Evolutionary conservation across 2,888 invertebrate genomes (phyloP).

Genomic region (Erannis defoliaria): DNA sequence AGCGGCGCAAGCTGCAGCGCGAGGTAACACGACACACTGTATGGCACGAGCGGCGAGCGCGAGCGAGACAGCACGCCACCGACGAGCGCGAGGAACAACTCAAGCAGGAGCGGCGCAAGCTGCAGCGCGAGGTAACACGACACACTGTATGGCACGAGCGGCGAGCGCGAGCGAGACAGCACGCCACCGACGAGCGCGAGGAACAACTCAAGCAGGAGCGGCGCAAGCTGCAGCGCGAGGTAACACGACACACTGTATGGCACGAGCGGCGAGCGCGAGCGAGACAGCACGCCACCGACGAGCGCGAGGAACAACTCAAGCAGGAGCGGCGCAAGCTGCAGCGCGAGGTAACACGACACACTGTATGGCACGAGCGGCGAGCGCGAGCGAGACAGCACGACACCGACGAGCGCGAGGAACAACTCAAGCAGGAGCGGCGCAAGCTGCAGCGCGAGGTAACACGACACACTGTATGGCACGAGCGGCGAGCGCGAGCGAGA

Average conservation of each 20-base stretch:
- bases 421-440: conserved; percentile 97
- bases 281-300: conserved; percentile 97
- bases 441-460: conserved; percentile 97
- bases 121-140: conserved; percentile 92
- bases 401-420: conserved; percentile 97
- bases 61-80: conserved; percentile 95
- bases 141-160: conserved; percentile 67
- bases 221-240: conserved; percentile 96
- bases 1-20: conserved; percentile 96
- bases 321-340: conserved; percentile 97
- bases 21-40: conserved; percentile 81
- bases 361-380: not conserved
- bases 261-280: conserved; percentile 92
- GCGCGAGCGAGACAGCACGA: too few relatives aligned
- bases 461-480: not conserved
- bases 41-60: conserved; percentile 89
- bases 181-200: conserved; percentile 97
- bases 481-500: not conserved
- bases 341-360: conserved; percentile 93
- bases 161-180: conserved; percentile 96
- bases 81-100: too few relatives aligned
- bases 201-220: too few relatives aligned
- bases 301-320: conserved; percentile 97
- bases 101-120: conserved; percentile 96
- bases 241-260: not conserved